phyloP scores from a whole-genome alignment of 2,888 invertebrate genomes.

The Pelosia muscerda region DNA sequence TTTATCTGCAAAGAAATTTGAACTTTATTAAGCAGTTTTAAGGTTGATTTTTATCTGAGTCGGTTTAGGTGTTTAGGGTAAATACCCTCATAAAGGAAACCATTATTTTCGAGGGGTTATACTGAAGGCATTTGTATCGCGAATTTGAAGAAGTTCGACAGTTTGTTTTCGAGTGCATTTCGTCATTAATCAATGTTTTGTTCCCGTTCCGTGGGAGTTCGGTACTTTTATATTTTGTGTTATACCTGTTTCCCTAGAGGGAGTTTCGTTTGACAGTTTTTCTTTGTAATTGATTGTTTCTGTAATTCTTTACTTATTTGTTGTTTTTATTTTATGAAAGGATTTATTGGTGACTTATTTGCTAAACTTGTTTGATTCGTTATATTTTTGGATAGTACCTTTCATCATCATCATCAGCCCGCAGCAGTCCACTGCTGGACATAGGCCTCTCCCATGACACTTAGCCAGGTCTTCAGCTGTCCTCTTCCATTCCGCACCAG shows the following conservation, averaged over 20 bases:
- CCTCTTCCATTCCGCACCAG: too few species aligned
- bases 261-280: slow-evolving; percentile 77
- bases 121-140: slow-evolving; percentile 83
- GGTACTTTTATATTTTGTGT: slow-evolving; percentile 74
- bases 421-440: too few species aligned
- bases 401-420: too few species aligned
- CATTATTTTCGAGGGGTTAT: slow-evolving; percentile 85
- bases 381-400: too few species aligned
- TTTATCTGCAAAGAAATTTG: slow-evolving; percentile 34
- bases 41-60: slow-evolving; percentile 42
- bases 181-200: slow-evolving; percentile 86
- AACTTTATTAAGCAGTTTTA: neutral
- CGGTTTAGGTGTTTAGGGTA: slow-evolving; percentile 54
- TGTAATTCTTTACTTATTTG: slow-evolving; percentile 40
- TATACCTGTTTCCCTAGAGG: slow-evolving; percentile 78
- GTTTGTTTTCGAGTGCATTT: slow-evolving; percentile 87
- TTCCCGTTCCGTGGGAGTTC: slow-evolving; percentile 69
- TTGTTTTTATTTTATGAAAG: slow-evolving; percentile 39
- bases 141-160: slow-evolving; percentile 87
- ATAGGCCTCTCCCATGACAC: too few species aligned
- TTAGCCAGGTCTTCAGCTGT: too few species aligned
- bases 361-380: too few species aligned
- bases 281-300: slow-evolving; percentile 83
- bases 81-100: slow-evolving; percentile 76
- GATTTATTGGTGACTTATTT: slow-evolving; percentile 32